These are phyloP conservation scores for Glaucidium brasilianum DNA, from an alignment of 2,113 vertebrate genomes.

Conservation along the genomic window DNA sequence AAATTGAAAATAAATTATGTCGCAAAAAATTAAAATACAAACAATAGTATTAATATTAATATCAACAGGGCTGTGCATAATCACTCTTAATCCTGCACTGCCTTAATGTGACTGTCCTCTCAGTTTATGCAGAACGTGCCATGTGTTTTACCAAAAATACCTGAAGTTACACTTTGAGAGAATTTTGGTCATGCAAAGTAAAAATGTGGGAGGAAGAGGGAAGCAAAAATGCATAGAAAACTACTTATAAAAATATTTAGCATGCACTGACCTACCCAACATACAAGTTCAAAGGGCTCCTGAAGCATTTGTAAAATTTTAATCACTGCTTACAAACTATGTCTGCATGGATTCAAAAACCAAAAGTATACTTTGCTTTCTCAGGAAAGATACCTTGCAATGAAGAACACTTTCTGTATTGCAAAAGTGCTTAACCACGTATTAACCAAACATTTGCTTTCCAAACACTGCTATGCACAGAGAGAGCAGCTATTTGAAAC, in stretches of 20 bases:
- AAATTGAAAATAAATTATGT: neutral
- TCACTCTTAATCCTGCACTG: neutral
- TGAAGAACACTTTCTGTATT: slow-evolving; percentile 19
- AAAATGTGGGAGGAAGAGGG: neutral
- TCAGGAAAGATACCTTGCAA: neutral
- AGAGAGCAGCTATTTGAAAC: slow-evolving; percentile 13
- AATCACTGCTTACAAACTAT: slow-evolving; percentile 15
- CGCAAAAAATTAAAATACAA: neutral
- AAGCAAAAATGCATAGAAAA: slow-evolving; percentile 44
- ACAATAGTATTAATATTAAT: neutral
- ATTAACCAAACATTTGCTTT: slow-evolving; percentile 65
- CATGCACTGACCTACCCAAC: neutral
- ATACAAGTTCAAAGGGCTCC: slow-evolving; percentile 34
- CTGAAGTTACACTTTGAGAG: neutral
- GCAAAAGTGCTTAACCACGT: slow-evolving; percentile 42
- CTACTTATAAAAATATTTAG: slow-evolving; percentile 35
- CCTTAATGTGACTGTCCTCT: neutral
- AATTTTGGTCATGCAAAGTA: neutral
- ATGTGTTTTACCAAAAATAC: neutral
- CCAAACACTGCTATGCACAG: slow-evolving; percentile 22
- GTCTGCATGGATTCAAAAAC: neutral
- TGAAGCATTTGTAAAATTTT: slow-evolving; percentile 42
- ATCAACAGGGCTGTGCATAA: neutral
- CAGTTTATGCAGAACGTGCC: neutral
- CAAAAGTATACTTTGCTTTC: slow-evolving; percentile 17